Conservation (phyloP, 1,140 invertebrate genomes). For the Theocolax elegans region DNA sequence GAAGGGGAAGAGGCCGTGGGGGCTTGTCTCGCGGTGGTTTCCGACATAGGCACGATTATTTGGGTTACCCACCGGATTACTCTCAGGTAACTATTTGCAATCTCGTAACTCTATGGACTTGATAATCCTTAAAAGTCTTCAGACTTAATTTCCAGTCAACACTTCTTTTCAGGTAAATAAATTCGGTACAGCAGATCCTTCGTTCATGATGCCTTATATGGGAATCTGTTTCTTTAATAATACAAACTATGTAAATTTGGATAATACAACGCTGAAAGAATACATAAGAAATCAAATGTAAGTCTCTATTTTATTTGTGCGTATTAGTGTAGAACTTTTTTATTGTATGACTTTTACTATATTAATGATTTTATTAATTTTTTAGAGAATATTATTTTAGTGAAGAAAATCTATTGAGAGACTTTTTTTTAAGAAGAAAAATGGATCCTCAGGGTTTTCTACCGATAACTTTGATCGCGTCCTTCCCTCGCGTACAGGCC, state of each 20-base stretch:
- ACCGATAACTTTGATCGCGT: constrained; percentile 91
- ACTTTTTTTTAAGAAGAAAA: constrained; percentile 96
- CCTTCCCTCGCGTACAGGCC: constrained; percentile 92
- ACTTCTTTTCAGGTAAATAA: constrained; percentile 7
- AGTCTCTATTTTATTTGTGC: constrained; percentile 53
- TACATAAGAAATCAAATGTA: constrained; percentile 87
- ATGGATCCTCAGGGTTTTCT: constrained; percentile 96
- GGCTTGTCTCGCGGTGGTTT: constrained; percentile 49
- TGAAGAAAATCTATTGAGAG: constrained; percentile 93
- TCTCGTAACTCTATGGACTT: too few species aligned
- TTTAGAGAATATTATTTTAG: constrained; percentile 99
- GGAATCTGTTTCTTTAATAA: constrained; percentile 72
- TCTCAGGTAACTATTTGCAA: constrained; percentile 65
- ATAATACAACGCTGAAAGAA: constrained; percentile 75
- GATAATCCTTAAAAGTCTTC: too few species aligned
- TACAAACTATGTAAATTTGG: constrained; percentile 66
- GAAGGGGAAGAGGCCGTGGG: constrained; percentile 57
- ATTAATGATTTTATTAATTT: constrained; percentile 49
- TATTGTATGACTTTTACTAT: not conserved
- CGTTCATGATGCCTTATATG: constrained; percentile 74
- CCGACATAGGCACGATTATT: constrained; percentile 64
- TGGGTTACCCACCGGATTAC: constrained; percentile 66
- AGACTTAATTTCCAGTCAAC: too few species aligned
- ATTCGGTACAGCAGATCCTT: constrained; percentile 40
- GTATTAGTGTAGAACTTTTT: not conserved